Conservation (phyloP, 2,113 vertebrate species). For the Oryzias curvinotus region DNA sequence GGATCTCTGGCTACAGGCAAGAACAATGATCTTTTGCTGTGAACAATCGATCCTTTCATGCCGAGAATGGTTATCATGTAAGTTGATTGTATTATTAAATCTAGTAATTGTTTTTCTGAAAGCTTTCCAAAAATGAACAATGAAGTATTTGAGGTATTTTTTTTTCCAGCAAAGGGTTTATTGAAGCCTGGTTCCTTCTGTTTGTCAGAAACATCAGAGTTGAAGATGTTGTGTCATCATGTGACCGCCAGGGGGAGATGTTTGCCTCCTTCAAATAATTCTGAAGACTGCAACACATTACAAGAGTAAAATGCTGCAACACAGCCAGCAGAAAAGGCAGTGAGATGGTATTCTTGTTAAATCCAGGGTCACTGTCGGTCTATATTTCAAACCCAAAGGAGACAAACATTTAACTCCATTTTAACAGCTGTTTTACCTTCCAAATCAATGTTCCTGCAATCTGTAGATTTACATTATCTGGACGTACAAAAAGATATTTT, state of each 20-base stretch:
- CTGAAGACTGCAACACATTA: constrained; percentile 6
- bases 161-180: too few species aligned
- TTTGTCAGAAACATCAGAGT: neutral
- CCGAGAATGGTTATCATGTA: neutral
- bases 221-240: constrained; percentile 10
- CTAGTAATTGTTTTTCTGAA: too few species aligned
- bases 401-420: constrained; percentile 13
- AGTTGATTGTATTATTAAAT: neutral
- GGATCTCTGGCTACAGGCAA: constrained; percentile 55
- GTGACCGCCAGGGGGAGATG: constrained; percentile 48
- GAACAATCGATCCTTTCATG: neutral
- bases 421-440: constrained; percentile 17
- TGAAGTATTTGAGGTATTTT: too few species aligned
- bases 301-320: constrained; percentile 14
- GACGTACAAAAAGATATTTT: constrained; percentile 4
- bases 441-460: too few species aligned
- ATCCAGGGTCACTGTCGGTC: constrained; percentile 16
- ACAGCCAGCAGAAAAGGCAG: constrained; percentile 19
- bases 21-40: constrained; percentile 5
- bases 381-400: constrained; percentile 26
- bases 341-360: constrained; percentile 13
- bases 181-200: too few species aligned
- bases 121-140: too few species aligned
- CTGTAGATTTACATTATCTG: neutral
- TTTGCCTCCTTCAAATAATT: constrained; percentile 25